Evolutionary conservation across 2,888 invertebrate species (phyloP), one percentile per base, ranked within the genome.

Genomic region (Phorcus lineatus): DNA sequence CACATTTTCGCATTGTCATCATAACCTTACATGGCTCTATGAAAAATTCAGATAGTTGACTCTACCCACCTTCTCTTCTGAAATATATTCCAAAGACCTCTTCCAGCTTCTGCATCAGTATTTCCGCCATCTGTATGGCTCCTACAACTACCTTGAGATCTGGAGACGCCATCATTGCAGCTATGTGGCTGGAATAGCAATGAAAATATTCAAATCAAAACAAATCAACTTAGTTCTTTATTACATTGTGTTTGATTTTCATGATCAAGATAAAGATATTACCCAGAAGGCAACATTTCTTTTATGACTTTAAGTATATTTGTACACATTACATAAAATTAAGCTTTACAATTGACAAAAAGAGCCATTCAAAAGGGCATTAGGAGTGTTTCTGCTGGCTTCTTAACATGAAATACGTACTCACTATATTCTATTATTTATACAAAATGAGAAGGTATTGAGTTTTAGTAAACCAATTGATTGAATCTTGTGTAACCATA

Each of bases 101-200:
- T 0, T 99, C 98, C 88, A 99, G 94, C 91, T 99, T 98, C 93
- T 97, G 96, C 97, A 99, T 98, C 83, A 99, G 94, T 88, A 99
- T 97, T 93, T 98, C 97, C 6, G 98, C 98, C 95, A 99, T 96
- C 94, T 99, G 99, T 77, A 99, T 94, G 62, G 99, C 98, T 78
- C 98, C 98, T 75, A 99, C 98, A 66, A 99, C 98, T 91, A 99
- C 98, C 91, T 98, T 96, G 84, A 99, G 95, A 94, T 99, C 99
- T 92, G 96, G 97, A 16, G 98, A 98, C 0, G 98, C 98, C 95
- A 99, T 96, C 98, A 99, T 99, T 81, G 98, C 98, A 47, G 99
- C 99, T 91, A 99, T 97, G 93, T 99, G 98, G 89, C 98, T 98
- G 83, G 28, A 90, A 88, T 36, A 82, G 79, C 13, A 66, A 79